phyloP scores from a whole-genome alignment of 2,113 vertebrate species.

The Ophthalmolycus amberensis region DNA sequence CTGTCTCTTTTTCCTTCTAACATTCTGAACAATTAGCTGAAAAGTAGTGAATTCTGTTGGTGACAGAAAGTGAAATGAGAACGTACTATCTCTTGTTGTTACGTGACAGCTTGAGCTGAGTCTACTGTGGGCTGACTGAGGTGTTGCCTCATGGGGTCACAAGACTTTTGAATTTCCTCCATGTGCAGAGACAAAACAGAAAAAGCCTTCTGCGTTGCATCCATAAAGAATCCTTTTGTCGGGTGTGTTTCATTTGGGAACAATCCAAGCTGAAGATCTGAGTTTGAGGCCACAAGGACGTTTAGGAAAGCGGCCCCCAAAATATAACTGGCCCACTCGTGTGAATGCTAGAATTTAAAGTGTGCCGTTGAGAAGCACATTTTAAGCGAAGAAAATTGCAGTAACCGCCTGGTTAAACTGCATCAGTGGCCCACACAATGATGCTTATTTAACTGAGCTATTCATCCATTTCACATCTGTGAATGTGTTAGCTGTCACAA shows the following conservation, averaged over 20 bases:
- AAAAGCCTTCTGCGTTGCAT: background rate
- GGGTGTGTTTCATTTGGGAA: background rate
- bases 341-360: background rate
- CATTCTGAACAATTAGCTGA: background rate
- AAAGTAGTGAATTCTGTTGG: background rate
- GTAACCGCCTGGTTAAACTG: background rate
- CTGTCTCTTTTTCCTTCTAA: background rate
- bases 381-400: background rate
- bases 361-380: background rate
- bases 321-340: background rate
- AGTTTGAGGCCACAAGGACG: background rate
- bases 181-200: background rate
- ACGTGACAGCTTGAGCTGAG: conserved; percentile 9
- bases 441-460: background rate
- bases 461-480: background rate
- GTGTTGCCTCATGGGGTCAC: conserved; percentile 14
- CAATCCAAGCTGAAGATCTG: background rate
- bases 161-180: conserved; percentile 18
- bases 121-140: background rate
- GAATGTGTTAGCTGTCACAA: background rate
- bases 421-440: background rate
- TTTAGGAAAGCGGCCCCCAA: background rate
- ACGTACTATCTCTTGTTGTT: background rate
- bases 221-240: background rate
- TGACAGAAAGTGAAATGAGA: conserved; percentile 24